These are phyloP conservation scores for Lasioglossum villosulum DNA, from an alignment of 2,888 invertebrate species.

Conservation along the genomic window DNA sequence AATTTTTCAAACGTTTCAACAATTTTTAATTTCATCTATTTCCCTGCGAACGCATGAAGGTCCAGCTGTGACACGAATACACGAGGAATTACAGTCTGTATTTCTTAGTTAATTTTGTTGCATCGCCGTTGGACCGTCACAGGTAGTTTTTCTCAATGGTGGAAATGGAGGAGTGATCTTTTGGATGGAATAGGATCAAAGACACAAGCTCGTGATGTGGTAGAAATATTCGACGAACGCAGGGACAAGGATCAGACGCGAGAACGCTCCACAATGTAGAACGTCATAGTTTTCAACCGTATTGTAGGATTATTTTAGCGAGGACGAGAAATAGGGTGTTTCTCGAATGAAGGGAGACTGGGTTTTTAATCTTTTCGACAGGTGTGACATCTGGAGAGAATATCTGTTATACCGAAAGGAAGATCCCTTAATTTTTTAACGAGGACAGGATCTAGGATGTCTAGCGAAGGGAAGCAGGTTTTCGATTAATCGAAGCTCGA, in stretches of 20 bases:
- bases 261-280: not conserved
- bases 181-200: not conserved
- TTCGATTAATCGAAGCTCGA: not conserved
- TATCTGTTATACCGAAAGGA: too few relatives aligned
- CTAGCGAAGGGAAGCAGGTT: not conserved
- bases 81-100: not conserved
- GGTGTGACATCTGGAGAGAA: too few relatives aligned
- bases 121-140: not conserved
- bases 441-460: not conserved
- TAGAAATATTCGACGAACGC: not conserved
- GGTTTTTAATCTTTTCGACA: too few relatives aligned
- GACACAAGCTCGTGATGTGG: not conserved
- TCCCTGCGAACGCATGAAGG: too few relatives aligned
- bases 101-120: not conserved
- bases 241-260: not conserved
- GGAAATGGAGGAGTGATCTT: not conserved
- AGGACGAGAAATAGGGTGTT: not conserved
- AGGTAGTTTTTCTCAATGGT: not conserved
- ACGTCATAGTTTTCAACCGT: too few relatives aligned
- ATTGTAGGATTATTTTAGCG: not conserved
- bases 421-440: not conserved
- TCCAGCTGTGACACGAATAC: not conserved
- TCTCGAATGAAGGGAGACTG: not conserved
- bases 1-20: too few relatives aligned
- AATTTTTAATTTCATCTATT: too few relatives aligned